These are phyloP conservation scores for Zaprionus nigranus DNA, from an alignment of 1,140 invertebrate species.

Conservation along the genomic window DNA sequence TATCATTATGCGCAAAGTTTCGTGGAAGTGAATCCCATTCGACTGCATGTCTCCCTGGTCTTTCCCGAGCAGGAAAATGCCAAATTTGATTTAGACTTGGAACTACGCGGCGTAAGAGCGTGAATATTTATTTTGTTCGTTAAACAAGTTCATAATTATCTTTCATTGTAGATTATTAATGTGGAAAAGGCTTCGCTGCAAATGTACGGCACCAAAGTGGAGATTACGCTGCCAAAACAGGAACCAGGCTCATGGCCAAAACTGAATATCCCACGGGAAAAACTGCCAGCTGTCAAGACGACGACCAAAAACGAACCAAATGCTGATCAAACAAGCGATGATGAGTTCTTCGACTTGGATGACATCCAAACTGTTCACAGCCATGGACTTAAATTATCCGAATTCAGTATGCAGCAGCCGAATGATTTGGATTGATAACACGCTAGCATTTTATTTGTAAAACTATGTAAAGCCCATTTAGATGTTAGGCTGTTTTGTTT, in stretches of 20 bases:
- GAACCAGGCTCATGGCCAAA: constrained; percentile 93
- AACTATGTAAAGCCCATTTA: constrained; percentile 19
- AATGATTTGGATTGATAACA: constrained; percentile 62
- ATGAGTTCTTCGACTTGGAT: constrained; percentile 81
- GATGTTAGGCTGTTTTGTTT: constrained; percentile 17
- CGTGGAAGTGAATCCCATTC: constrained; percentile 94
- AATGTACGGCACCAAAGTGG: constrained; percentile 97
- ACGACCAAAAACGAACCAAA: constrained; percentile 29
- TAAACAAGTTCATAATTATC: constrained; percentile 1
- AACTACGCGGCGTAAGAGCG: constrained; percentile 91
- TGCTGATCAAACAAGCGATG: constrained; percentile 58
- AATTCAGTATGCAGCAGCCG: constrained; percentile 59
- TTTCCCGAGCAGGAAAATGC: constrained; percentile 92
- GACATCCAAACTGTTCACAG: constrained; percentile 83
- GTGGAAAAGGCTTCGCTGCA: constrained; percentile 89
- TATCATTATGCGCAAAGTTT: constrained; percentile 91
- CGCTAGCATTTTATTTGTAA: constrained; percentile 60
- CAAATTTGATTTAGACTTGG: constrained; percentile 91
- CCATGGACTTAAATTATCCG: constrained; percentile 60
- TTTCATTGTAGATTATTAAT: constrained; percentile 87
- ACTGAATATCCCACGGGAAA: constrained; percentile 87
- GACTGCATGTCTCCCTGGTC: constrained; percentile 90
- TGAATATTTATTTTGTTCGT: constrained; percentile 72
- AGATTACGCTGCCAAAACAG: constrained; percentile 96
- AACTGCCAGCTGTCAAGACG: constrained; percentile 41